Evolutionary conservation across 2,113 vertebrate genomes (phyloP).

Genomic region (Aegotheles bennettii): DNA sequence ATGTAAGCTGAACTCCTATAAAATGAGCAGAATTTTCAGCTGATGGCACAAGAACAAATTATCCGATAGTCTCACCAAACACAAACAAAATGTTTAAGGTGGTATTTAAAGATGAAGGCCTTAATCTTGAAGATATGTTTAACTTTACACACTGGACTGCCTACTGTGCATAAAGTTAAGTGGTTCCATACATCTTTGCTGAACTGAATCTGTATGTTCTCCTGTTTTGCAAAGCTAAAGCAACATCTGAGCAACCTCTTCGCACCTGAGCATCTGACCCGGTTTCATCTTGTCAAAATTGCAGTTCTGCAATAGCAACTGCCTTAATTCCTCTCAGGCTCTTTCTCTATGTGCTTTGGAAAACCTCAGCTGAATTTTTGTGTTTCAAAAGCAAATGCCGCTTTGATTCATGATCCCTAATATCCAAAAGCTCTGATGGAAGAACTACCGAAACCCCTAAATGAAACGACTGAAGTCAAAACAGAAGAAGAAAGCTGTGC

Average conservation of each 20-base stretch:
- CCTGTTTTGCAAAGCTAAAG: background rate
- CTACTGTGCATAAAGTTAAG: background rate
- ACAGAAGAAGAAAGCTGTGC: background rate
- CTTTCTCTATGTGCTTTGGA: background rate
- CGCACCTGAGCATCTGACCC: background rate
- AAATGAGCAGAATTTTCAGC: background rate
- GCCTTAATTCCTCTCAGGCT: background rate
- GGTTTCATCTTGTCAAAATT: background rate
- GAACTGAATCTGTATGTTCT: background rate
- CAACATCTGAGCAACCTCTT: background rate
- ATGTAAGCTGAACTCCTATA: background rate
- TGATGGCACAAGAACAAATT: background rate
- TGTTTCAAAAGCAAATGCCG: background rate
- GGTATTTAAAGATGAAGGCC: background rate
- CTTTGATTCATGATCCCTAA: background rate
- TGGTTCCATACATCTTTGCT: background rate
- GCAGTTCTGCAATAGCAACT: background rate
- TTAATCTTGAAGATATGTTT: background rate
- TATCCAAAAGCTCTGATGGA: background rate
- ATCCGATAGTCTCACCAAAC: background rate
- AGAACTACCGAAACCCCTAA: background rate
- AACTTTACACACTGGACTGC: background rate
- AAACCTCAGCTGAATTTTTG: background rate
- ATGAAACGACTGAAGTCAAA: background rate
- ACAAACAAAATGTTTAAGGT: background rate